Conservation (phyloP, 2,888 invertebrate species). For the Linyphia triangularis region DNA sequence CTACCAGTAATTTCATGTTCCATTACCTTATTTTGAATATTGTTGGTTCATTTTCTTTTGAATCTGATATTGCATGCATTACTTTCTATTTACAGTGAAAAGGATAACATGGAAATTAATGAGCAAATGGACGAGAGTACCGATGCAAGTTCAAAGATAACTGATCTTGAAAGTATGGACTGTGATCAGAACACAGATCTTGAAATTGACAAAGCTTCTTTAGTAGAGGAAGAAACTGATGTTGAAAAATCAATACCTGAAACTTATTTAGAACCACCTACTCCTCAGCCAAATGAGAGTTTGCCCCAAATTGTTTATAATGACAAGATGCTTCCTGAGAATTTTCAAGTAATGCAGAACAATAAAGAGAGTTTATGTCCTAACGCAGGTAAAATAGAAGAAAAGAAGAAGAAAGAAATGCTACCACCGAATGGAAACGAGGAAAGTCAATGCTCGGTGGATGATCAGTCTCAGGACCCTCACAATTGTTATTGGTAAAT, state of each 20-base stretch:
- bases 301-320: background rate
- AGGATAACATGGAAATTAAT: background rate
- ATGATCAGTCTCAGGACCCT: constrained; percentile 54
- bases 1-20: too few species aligned
- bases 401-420: constrained; percentile 27
- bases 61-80: background rate
- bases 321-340: constrained; percentile 43
- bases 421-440: constrained; percentile 50
- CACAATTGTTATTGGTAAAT: constrained; percentile 72
- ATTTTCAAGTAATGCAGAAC: constrained; percentile 53
- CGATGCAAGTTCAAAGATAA: background rate
- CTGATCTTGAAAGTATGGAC: constrained; percentile 39
- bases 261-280: background rate
- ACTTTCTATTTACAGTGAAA: constrained; percentile 12
- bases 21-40: too few species aligned
- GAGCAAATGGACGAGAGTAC: background rate
- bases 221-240: background rate
- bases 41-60: too few species aligned
- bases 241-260: background rate
- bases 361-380: constrained; percentile 32
- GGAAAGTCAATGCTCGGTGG: constrained; percentile 61
- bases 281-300: background rate
- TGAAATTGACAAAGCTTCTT: background rate
- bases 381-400: background rate
- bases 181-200: background rate